phyloP scores from a whole-genome alignment of 2,113 vertebrate species.

The Onychostruthus taczanowskii region DNA sequence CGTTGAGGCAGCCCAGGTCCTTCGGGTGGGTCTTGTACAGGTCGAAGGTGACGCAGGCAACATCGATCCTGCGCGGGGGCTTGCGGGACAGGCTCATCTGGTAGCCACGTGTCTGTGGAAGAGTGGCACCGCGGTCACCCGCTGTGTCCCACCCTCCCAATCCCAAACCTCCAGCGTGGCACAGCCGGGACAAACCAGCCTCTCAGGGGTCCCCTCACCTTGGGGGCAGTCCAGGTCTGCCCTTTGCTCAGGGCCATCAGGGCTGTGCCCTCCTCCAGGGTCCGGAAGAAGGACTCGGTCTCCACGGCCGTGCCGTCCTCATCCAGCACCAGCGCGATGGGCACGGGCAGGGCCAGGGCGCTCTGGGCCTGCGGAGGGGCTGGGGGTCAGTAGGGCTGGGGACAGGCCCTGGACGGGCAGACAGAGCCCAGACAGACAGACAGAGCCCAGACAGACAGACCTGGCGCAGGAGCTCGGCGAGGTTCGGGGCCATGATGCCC shows the following conservation, averaged over 20 bases:
- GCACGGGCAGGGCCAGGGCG: conserved; percentile 53
- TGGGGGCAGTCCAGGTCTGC: conserved; percentile 80
- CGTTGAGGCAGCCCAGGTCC: conserved; percentile 90
- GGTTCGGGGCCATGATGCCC: conserved; percentile 76
- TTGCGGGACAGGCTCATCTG: conserved; percentile 59
- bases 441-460: conserved; percentile 41
- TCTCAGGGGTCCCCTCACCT: conserved; percentile 27
- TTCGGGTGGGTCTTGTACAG: conserved; percentile 89
- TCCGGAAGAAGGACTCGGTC: conserved; percentile 87
- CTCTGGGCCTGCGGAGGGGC: conserved; percentile 69
- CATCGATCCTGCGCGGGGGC: conserved; percentile 79
- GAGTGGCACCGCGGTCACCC: fast-evolving
- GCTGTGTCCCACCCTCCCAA: fast-evolving
- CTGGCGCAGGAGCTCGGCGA: conserved; percentile 82
- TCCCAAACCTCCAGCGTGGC: background rate
- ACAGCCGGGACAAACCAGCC: fast-evolving
- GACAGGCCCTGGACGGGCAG: fast-evolving
- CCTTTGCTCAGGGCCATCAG: conserved; percentile 86
- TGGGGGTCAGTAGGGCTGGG: background rate
- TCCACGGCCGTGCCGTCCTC: conserved; percentile 91
- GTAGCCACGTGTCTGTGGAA: conserved; percentile 25
- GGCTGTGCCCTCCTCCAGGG: conserved; percentile 77
- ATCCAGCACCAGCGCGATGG: conserved; percentile 82
- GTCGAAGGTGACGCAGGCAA: conserved; percentile 88
- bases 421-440: too few relatives aligned